These are phyloP conservation scores for Pharmacophagus antenor DNA, from an alignment of 2,888 invertebrate genomes.

Conservation along the genomic window DNA sequence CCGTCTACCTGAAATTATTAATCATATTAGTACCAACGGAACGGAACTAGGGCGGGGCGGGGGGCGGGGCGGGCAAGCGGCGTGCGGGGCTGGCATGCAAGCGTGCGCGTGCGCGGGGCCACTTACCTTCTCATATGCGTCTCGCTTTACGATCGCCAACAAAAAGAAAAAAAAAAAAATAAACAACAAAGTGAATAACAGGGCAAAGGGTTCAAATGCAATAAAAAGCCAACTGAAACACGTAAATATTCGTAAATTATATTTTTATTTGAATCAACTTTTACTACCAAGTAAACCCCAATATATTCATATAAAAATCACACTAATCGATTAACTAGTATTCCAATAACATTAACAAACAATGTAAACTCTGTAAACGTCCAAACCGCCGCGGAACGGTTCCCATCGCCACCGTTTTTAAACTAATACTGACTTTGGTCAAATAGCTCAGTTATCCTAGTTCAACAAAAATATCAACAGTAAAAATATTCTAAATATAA, in stretches of 20 bases:
- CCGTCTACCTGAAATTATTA: conserved; percentile 79
- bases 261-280: conserved; percentile 77
- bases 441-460: conserved; percentile 80
- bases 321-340: conserved; percentile 73
- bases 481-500: conserved; percentile 70
- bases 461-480: conserved; percentile 75
- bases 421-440: conserved; percentile 82
- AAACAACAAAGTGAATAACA: conserved; percentile 32
- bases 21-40: conserved; percentile 80
- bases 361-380: conserved; percentile 67
- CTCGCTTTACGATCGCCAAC: too few relatives aligned
- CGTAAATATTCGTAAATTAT: conserved; percentile 53
- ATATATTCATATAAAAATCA: conserved; percentile 82
- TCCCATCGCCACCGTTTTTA: conserved; percentile 63
- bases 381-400: conserved; percentile 44
- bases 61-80: conserved; percentile 55
- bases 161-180: too few relatives aligned
- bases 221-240: conserved; percentile 52
- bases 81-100: conserved; percentile 52
- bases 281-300: conserved; percentile 80
- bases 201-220: conserved; percentile 32
- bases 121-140: background rate
- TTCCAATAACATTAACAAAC: conserved; percentile 79
- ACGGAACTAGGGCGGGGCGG: conserved; percentile 57
- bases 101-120: conserved; percentile 50